Evolutionary conservation across 2,797 vertebrate genomes (phyloP), one percentile per base, ranked within the genome.

Genomic region (Atherinosoma microstoma): DNA sequence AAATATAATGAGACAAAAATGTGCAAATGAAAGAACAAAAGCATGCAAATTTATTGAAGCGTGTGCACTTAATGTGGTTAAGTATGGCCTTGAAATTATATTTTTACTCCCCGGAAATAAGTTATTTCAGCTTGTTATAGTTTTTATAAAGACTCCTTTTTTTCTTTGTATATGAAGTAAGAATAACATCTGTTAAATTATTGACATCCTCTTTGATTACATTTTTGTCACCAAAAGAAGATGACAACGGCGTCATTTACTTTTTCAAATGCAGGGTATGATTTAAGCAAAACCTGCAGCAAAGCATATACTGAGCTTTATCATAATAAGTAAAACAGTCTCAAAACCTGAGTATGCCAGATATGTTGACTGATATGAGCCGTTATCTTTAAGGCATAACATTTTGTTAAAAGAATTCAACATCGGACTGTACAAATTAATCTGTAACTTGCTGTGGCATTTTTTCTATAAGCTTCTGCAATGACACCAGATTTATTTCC

Each of bases 261-360:
- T 36, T 36, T 36, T 36, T 36, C 8, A 36, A 36, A 36, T 36
- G 35, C 10, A 4, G 16, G 6, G 4, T 42, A 42, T 42, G 1
- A 42, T 16, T 42, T 15, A 42, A 42, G 16, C 16, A 42, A 42
- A 42, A 18, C 40, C 40, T 16, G 3, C 40, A 42, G 40, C 40
- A 16, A 42, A 42, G 15, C 5, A 16, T 16, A 12, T 13, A 18
- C 6, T 18, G 40, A 6, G 16, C 22, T 12, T 49, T 20, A n/a
- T 64, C 30, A 64, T 13, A 9, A n/a, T 24, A 13, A 64, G 42
- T 35, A 35, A 64, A 64, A 18, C 45, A 64, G 42, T 22, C 29
- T 22, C 47, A 20, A 36, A 36, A 22, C 12, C 32, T 58, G 9
- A 22, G 24, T 8, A 36, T 36, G 35, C 35, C 34, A 64, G n/a